Conservation (phyloP, 2,797 vertebrate genomes). For the Girardinus metallicus region DNA sequence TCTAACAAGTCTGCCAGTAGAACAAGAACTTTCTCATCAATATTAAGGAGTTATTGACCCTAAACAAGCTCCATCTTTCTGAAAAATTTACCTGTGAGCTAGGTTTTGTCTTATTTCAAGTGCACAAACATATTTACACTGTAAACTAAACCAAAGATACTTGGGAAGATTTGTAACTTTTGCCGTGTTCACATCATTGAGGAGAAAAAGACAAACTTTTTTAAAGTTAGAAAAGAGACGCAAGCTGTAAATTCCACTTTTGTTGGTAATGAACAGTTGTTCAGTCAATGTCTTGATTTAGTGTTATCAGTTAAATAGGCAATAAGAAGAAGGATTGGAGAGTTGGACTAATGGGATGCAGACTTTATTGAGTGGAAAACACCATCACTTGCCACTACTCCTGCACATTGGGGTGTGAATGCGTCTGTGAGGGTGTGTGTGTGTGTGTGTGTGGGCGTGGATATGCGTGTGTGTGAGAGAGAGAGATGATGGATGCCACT, state of each 20-base stretch:
- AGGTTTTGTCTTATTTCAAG: too few species aligned
- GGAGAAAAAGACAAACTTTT: not conserved
- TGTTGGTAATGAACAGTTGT: not conserved
- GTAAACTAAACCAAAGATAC: too few species aligned
- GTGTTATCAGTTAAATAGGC: not conserved
- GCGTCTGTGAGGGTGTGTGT: not conserved
- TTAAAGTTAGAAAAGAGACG: not conserved
- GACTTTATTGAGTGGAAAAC: slow-evolving; percentile 23
- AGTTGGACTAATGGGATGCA: slow-evolving; percentile 28
- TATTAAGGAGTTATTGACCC: too few species aligned
- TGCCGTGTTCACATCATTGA: too few species aligned
- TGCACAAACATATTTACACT: too few species aligned
- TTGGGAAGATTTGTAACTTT: too few species aligned
- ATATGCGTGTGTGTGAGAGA: not conserved
- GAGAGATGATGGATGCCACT: slow-evolving; percentile 23
- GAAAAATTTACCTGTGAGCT: too few species aligned
- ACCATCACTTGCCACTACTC: slow-evolving; percentile 17
- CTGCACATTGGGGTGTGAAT: slow-evolving; percentile 12
- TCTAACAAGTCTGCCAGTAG: too few species aligned
- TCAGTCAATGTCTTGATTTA: not conserved
- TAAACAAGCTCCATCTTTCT: too few species aligned
- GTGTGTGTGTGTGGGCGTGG: not conserved
- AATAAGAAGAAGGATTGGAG: slow-evolving; percentile 1
- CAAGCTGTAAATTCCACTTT: not conserved
- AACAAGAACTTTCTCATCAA: too few species aligned